Evolutionary conservation across 1,140 invertebrate genomes (phyloP).

Genomic region (Chlorops oryzae): DNA sequence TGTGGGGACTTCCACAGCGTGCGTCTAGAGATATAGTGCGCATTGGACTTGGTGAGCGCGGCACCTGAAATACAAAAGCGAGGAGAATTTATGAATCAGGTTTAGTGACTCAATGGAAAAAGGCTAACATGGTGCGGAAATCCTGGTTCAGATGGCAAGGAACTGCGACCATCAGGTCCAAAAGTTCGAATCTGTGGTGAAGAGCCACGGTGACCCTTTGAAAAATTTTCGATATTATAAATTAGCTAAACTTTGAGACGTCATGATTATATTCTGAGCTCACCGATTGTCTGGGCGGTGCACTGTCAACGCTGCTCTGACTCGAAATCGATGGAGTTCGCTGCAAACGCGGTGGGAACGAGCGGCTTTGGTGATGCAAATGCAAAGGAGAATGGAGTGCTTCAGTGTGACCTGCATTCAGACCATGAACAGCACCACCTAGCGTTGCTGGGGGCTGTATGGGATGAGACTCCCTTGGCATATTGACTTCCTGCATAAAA

Average conservation of each 20-base stretch:
- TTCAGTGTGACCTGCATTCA: constrained; percentile 42
- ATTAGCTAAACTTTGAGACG: background rate
- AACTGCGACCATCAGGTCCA: constrained; percentile 62
- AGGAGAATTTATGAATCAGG: too few species aligned
- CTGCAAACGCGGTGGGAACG: constrained; percentile 50
- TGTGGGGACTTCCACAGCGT: constrained; percentile 54
- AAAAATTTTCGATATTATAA: too few species aligned
- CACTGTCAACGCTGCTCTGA: constrained; percentile 69
- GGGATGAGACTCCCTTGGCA: constrained; percentile 57
- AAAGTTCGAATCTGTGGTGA: constrained; percentile 73
- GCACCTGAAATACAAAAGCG: constrained; percentile 24
- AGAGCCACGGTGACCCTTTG: constrained; percentile 65
- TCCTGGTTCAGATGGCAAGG: constrained; percentile 37
- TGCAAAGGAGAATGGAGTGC: constrained; percentile 43
- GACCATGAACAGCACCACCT: constrained; percentile 28
- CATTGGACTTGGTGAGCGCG: constrained; percentile 66
- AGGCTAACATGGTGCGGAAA: constrained; percentile 33
- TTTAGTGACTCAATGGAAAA: background rate
- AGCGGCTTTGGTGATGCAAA: constrained; percentile 40
- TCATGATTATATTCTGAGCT: constrained; percentile 27
- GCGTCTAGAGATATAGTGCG: constrained; percentile 68
- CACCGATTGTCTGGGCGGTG: constrained; percentile 60
- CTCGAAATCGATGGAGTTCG: constrained; percentile 74
- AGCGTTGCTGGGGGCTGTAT: constrained; percentile 50
- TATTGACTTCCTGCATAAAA: constrained; percentile 57